Evolutionary conservation across 2,888 invertebrate genomes (phyloP).

Genomic region (Leucozona laternaria): DNA sequence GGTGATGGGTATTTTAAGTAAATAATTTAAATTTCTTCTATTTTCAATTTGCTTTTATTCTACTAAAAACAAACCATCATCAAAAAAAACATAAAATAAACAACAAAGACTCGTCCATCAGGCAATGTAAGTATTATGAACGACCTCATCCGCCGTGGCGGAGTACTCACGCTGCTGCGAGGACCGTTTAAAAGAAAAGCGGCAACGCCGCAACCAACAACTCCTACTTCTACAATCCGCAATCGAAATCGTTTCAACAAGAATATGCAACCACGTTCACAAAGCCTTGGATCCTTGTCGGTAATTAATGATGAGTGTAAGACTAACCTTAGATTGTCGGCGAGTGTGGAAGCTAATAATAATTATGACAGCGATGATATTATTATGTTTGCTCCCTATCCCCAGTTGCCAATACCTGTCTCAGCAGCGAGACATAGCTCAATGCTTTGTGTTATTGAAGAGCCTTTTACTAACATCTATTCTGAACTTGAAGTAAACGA

Average conservation of each 20-base stretch:
- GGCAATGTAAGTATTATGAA: constrained; percentile 81
- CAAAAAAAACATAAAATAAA: constrained; percentile 40
- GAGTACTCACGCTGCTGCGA: constrained; percentile 82
- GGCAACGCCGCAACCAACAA: constrained; percentile 81
- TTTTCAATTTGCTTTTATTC: constrained; percentile 55
- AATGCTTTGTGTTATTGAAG: constrained; percentile 81
- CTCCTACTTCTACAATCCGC: constrained; percentile 80
- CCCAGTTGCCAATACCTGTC: constrained; percentile 77
- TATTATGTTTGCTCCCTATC: constrained; percentile 76
- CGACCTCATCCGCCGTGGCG: constrained; percentile 82
- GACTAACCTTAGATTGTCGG: constrained; percentile 80
- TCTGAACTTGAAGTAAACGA: constrained; percentile 80
- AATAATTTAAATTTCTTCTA: constrained; percentile 57
- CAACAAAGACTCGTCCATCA: constrained; percentile 76
- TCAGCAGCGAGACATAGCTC: constrained; percentile 79
- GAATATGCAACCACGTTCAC: constrained; percentile 82
- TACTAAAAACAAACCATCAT: constrained; percentile 52
- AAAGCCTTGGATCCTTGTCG: constrained; percentile 83
- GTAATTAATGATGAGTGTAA: constrained; percentile 82
- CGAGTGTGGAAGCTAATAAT: constrained; percentile 80
- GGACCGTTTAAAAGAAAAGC: constrained; percentile 83
- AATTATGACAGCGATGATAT: constrained; percentile 78
- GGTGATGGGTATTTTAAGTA: constrained; percentile 65
- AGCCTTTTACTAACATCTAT: constrained; percentile 80
- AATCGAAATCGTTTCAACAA: constrained; percentile 78